Conservation (phyloP, 35 echinoderm and acorn worm genomes). For the Amphiura filiformis region DNA sequence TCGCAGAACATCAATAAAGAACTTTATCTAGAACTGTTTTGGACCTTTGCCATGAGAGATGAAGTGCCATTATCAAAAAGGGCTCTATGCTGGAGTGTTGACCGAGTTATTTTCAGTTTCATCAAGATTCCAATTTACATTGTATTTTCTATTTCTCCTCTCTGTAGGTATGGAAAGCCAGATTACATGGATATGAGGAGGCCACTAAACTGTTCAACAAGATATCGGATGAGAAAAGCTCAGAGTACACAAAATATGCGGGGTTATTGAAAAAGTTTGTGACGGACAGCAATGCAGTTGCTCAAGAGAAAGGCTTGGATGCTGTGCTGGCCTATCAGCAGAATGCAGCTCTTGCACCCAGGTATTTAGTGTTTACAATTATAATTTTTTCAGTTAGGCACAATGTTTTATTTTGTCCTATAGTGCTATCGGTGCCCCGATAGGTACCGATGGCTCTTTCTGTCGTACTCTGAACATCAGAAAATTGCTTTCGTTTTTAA, state of each 20-base stretch:
- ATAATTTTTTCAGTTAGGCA: too few relatives aligned
- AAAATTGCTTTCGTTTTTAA: too few relatives aligned
- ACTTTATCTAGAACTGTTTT: too few relatives aligned
- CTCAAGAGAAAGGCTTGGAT: constrained; percentile 96
- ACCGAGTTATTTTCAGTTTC: too few relatives aligned
- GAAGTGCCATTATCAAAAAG: not conserved
- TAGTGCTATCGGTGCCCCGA: too few relatives aligned
- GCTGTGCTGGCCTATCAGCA: constrained; percentile 73
- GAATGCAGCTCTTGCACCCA: constrained; percentile 80
- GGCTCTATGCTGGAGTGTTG: not conserved
- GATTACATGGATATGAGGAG: constrained; percentile 85
- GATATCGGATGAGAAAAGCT: constrained; percentile 78
- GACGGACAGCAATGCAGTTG: constrained; percentile 88
- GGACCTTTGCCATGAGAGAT: not conserved
- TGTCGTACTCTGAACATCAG: too few relatives aligned
- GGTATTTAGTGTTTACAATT: constrained; percentile 61
- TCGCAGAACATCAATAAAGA: too few relatives aligned
- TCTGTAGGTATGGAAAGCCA: constrained; percentile 91
- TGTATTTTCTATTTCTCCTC: too few relatives aligned
- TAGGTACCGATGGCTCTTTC: too few relatives aligned
- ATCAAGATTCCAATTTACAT: too few relatives aligned
- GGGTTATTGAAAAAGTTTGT: constrained; percentile 98
- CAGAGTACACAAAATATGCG: constrained; percentile 86
- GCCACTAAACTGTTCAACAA: constrained; percentile 74
- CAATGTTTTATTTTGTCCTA: too few relatives aligned